These are phyloP conservation scores for Synanthedon vespiformis DNA, from an alignment of 2,888 invertebrate species.

Conservation along the genomic window DNA sequence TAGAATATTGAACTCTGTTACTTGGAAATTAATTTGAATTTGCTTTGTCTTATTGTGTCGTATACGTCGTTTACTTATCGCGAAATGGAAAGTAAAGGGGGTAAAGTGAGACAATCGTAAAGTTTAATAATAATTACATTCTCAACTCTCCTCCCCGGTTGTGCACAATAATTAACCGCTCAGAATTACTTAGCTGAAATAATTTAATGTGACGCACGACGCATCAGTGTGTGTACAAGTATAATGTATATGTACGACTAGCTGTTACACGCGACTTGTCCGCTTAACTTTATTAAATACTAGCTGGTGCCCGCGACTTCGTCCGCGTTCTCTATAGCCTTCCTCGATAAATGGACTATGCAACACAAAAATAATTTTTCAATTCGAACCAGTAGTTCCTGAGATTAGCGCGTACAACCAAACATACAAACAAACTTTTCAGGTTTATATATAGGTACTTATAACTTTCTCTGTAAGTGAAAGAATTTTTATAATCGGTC, in stretches of 20 bases:
- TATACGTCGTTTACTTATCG: constrained; percentile 22
- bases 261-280: too few species aligned
- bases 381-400: too few species aligned
- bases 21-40: constrained; percentile 15
- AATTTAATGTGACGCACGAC: constrained; percentile 65
- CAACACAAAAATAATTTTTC: too few species aligned
- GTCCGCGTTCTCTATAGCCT: too few species aligned
- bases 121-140: constrained; percentile 72
- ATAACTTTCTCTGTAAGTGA: too few species aligned
- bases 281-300: too few species aligned
- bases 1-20: constrained; percentile 21
- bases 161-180: constrained; percentile 70
- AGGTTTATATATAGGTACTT: too few species aligned
- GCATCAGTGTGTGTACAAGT: constrained; percentile 25
- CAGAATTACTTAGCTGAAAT: constrained; percentile 70
- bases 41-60: constrained; percentile 13
- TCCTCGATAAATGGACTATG: too few species aligned
- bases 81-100: constrained; percentile 44
- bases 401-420: too few species aligned
- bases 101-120: constrained; percentile 71
- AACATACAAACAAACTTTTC: too few species aligned
- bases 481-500: too few species aligned
- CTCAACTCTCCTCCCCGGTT: constrained; percentile 68
- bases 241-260: background rate
- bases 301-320: too few species aligned